Evolutionary conservation across 2,113 vertebrate genomes (phyloP).

Genomic region (Epinephelus cyanopodus): DNA sequence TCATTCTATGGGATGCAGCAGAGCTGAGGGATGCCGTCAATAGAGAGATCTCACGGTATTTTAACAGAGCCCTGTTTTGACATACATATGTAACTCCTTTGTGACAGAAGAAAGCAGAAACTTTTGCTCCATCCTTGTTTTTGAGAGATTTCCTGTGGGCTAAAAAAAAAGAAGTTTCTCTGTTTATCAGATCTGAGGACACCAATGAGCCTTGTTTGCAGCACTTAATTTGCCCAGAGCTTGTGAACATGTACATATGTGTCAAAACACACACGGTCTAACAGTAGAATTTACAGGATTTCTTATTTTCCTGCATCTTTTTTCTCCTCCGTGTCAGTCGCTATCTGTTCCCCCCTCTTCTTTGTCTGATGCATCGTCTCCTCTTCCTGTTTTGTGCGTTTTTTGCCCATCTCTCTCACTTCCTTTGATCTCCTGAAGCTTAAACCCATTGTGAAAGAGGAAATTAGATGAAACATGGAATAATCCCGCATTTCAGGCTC

Average conservation of each 20-base stretch:
- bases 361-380: slow-evolving; percentile 3
- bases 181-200: slow-evolving; percentile 16
- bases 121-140: not conserved
- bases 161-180: not conserved
- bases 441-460: slow-evolving; percentile 34
- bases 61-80: slow-evolving; percentile 25
- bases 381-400: slow-evolving; percentile 23
- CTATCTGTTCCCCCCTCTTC: not conserved
- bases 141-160: not conserved
- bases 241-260: not conserved
- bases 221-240: not conserved
- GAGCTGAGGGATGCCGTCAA: slow-evolving; percentile 16
- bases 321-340: slow-evolving; percentile 18
- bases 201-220: not conserved
- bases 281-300: slow-evolving; percentile 17
- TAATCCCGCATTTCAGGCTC: slow-evolving; percentile 40
- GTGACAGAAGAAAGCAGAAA: slow-evolving; percentile 10
- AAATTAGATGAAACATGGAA: slow-evolving; percentile 45
- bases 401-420: not conserved
- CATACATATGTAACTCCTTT: not conserved
- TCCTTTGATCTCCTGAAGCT: slow-evolving; percentile 52
- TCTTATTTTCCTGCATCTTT: slow-evolving; percentile 22
- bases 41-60: slow-evolving; percentile 15
- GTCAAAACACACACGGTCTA: not conserved
- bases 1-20: not conserved